These are phyloP conservation scores for Nannoperca australis DNA, from an alignment of 2,797 vertebrate species.

Conservation along the genomic window DNA sequence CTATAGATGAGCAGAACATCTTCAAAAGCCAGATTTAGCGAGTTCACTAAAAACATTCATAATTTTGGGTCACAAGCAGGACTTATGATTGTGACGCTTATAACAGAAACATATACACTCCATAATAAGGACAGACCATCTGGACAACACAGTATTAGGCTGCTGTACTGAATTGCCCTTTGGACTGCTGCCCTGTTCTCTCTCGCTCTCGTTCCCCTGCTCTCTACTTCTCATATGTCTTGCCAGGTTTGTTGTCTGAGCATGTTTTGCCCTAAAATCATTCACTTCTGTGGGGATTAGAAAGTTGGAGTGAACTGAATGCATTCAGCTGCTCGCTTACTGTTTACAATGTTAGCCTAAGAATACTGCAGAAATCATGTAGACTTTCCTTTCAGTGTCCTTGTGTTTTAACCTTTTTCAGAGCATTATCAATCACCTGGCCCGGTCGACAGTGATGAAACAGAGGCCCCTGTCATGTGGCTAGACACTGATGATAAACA, in stretches of 20 bases:
- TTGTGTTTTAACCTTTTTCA: slow-evolving; percentile 50
- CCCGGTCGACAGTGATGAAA: slow-evolving; percentile 32
- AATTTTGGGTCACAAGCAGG: slow-evolving; percentile 58
- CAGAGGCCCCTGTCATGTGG: slow-evolving; percentile 39
- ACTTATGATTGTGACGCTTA: slow-evolving; percentile 50
- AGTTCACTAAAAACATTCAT: slow-evolving; percentile 37
- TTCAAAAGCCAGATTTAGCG: slow-evolving; percentile 34
- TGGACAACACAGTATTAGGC: slow-evolving; percentile 70
- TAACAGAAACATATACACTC: slow-evolving; percentile 69
- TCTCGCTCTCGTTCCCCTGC: slow-evolving; percentile 18
- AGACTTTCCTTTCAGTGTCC: slow-evolving; percentile 17
- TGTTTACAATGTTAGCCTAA: slow-evolving; percentile 15
- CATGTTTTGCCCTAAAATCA: slow-evolving; percentile 72
- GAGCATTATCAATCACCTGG: slow-evolving; percentile 49
- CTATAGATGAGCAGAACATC: not conserved
- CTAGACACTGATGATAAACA: slow-evolving; percentile 46
- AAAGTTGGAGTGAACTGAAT: slow-evolving; percentile 51
- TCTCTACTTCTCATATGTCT: slow-evolving; percentile 62
- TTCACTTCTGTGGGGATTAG: slow-evolving; percentile 55
- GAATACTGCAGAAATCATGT: slow-evolving; percentile 5
- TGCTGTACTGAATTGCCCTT: slow-evolving; percentile 70
- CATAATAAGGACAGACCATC: slow-evolving; percentile 77
- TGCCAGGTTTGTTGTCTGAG: slow-evolving; percentile 73
- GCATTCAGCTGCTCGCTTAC: slow-evolving; percentile 31
- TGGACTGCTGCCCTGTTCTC: slow-evolving; percentile 64